A percentile compares a stretch with the other conserved stretches of the same genome.
phyloP scores from a whole-genome alignment of 2,113 vertebrate species.

The Stigmatopora argus region DNA sequence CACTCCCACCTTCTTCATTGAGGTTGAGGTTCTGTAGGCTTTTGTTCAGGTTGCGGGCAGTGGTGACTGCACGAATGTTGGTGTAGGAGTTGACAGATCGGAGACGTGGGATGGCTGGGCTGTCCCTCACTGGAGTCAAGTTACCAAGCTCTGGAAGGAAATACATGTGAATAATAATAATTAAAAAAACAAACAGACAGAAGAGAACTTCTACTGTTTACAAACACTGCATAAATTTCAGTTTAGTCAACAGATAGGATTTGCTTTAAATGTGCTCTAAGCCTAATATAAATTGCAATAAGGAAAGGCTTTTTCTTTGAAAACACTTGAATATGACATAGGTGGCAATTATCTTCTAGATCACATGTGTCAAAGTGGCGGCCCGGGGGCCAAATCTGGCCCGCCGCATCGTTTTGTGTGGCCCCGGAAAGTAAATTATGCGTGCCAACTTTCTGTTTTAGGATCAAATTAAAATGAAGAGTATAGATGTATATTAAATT shows the following conservation, averaged over 20 bases:
- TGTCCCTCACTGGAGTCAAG: slow-evolving; percentile 85
- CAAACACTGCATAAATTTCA: neutral
- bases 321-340: neutral
- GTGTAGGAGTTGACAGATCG: slow-evolving; percentile 96
- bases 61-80: slow-evolving; percentile 91
- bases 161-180: neutral
- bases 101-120: slow-evolving; percentile 84
- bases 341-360: neutral
- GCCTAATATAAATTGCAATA: neutral
- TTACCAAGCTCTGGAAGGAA: slow-evolving; percentile 78
- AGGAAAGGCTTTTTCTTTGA: neutral
- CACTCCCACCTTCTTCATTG: slow-evolving; percentile 83
- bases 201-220: neutral
- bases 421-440: too few species aligned
- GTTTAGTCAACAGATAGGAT: neutral
- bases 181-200: neutral
- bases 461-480: too few species aligned
- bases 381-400: too few species aligned
- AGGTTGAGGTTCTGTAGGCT: slow-evolving; percentile 97
- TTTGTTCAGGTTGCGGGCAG: slow-evolving; percentile 89
- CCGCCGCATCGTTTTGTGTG: too few species aligned
- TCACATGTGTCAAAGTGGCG: too few species aligned
- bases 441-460: too few species aligned
- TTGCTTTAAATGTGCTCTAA: neutral
- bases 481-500: too few species aligned